Evolutionary conservation across 2,797 vertebrate species (phyloP), one percentile per base, ranked within the genome.

Genomic region (Muscicapa comitata): DNA sequence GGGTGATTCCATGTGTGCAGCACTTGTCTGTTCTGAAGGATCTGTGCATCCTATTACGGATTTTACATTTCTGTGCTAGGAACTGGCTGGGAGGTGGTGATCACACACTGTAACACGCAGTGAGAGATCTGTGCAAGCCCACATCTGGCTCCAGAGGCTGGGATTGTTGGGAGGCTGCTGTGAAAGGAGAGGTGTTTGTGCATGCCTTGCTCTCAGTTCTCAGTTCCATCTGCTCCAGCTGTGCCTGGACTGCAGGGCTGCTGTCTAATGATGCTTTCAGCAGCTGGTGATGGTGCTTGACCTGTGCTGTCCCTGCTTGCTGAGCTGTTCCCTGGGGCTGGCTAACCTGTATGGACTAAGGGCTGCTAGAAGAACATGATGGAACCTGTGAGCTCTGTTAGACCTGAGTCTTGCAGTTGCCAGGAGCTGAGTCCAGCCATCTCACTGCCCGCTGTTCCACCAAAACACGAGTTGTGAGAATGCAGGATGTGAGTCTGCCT

Each of bases 51-150:
- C 0, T 5, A 2, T 26, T 35, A 7, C 24, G 48, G n/a, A 7
- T 23, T 11, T 3, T n/a, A 1, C 11, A 51, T 8, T 65, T 58
- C 5, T 1, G 1, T 51, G 66, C 33, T 0, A 8, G 53, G 54
- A 61, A 6, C 38, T 16, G 29, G 24, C 20, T 11, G 19, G 43
- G 35, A 67, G 48, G 18, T 43, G 37, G 9, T 25, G 54, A 33
- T 70, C n/a, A 1, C n/a, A 29, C 11, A 4, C 16, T 0, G 0
- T 28, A 12, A 35, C 28, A 0, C 5, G 68, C 51, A 19, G 1
- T 37, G 61, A 40, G 17, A 43, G 17, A 6, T 3, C 5, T 0
- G 1, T 47, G 35, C 43, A 77, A 42, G 24, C 23, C 20, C 26
- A 8, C 7, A 3, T 4, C 35, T 82, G 73, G 25, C 33, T 57